A percentile compares a stretch with the other conserved stretches of the same genome.
Conservation (phyloP, 2,888 invertebrate species). For the Dorcus parallelipipedus region DNA sequence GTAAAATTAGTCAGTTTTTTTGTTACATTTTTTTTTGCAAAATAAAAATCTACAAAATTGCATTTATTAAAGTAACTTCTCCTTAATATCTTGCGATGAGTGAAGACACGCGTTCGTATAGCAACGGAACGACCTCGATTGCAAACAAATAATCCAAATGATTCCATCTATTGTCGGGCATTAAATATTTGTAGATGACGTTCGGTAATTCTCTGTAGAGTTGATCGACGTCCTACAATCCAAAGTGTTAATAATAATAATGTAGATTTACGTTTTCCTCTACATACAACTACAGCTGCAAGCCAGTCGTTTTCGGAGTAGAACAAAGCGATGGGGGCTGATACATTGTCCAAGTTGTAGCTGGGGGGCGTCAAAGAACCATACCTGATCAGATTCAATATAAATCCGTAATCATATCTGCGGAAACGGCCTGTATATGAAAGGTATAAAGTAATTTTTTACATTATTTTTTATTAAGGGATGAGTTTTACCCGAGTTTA, state of each 20-base stretch:
- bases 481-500: conserved; percentile 5
- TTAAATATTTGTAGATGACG: conserved; percentile 53
- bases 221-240: conserved; percentile 53
- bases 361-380: conserved; percentile 43
- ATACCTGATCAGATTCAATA: conserved; percentile 35
- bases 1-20: no score
- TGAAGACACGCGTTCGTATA: conserved; percentile 55
- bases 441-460: background rate
- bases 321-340: conserved; percentile 48
- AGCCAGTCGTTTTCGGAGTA: conserved; percentile 53
- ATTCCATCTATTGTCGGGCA: conserved; percentile 57
- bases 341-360: conserved; percentile 46
- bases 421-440: conserved; percentile 46
- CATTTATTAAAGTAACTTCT: background rate
- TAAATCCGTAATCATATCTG: conserved; percentile 56
- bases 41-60: background rate
- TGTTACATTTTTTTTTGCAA: background rate
- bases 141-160: conserved; percentile 69
- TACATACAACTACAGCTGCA: conserved; percentile 36
- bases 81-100: background rate
- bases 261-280: background rate
- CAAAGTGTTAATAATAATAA: background rate
- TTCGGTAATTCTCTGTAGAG: conserved; percentile 54
- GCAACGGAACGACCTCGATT: conserved; percentile 55
- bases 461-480: background rate